phyloP scores from a whole-genome alignment of 1,140 invertebrate species.

The Drosophila nebulosa region DNA sequence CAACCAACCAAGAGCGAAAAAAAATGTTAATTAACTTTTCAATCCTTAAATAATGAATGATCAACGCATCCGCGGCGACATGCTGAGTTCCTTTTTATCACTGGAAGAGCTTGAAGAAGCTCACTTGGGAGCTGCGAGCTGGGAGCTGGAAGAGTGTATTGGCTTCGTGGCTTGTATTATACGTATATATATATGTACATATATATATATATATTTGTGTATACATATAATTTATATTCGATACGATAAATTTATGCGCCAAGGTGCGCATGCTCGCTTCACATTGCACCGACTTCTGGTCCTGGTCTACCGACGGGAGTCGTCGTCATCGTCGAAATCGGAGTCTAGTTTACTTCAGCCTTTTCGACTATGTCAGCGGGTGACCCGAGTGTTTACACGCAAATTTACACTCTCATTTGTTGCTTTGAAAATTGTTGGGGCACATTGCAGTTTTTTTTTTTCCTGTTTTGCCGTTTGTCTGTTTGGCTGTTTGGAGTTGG shows the following conservation, averaged over 20 bases:
- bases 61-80: constrained; percentile 81
- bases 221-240: constrained; percentile 75
- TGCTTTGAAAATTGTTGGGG: constrained; percentile 64
- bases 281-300: constrained; percentile 29
- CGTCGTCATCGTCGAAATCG: constrained; percentile 3
- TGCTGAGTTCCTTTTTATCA: constrained; percentile 81
- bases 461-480: constrained; percentile 38
- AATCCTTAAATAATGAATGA: constrained; percentile 81
- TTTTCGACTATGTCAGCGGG: constrained; percentile 73
- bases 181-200: neutral
- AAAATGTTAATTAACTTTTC: constrained; percentile 81
- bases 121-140: neutral
- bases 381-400: constrained; percentile 81
- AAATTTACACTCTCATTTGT: constrained; percentile 81
- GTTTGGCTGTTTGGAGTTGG: constrained; percentile 11
- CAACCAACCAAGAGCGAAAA: constrained; percentile 49
- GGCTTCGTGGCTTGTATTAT: constrained; percentile 44
- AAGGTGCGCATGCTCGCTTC: constrained; percentile 55
- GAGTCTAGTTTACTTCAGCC: constrained; percentile 46
- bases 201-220: neutral
- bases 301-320: constrained; percentile 47
- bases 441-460: constrained; percentile 16
- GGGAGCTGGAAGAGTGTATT: constrained; percentile 41
- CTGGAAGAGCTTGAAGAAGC: constrained; percentile 34
- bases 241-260: constrained; percentile 76